These are phyloP conservation scores for Nesometra sesokonis DNA, from an alignment of 35 echinoderm and acorn worm genomes.

Conservation along the genomic window DNA sequence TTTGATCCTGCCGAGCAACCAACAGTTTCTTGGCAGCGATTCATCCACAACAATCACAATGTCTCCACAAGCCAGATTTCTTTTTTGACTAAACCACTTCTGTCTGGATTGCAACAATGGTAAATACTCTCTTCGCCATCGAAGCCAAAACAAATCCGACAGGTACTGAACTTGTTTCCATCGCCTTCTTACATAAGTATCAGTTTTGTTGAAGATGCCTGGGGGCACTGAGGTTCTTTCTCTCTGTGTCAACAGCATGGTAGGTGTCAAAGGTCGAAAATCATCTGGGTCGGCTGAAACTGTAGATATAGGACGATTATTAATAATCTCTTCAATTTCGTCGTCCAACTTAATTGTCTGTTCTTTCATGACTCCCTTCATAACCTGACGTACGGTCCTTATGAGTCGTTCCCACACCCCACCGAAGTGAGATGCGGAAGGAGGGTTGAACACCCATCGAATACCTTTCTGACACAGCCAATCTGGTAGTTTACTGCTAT, in stretches of 20 bases:
- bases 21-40: neutral
- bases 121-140: constrained; percentile 27
- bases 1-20: constrained; percentile 9
- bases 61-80: constrained; percentile 19
- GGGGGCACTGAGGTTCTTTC: constrained; percentile 16
- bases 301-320: constrained; percentile 35
- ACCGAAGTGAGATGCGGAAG: constrained; percentile 30
- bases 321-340: constrained; percentile 33
- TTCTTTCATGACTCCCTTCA: constrained; percentile 15
- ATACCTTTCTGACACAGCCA: constrained; percentile 9
- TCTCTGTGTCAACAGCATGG: constrained; percentile 40
- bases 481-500: constrained; percentile 5
- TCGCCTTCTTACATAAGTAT: constrained; percentile 11
- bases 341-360: constrained; percentile 5
- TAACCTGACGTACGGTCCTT: constrained; percentile 42
- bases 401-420: constrained; percentile 50
- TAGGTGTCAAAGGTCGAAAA: constrained; percentile 31
- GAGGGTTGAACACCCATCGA: constrained; percentile 41
- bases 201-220: constrained; percentile 24
- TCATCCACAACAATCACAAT: constrained; percentile 22
- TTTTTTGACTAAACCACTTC: constrained; percentile 3
- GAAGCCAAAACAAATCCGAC: constrained; percentile 1
- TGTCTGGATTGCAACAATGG: constrained; percentile 15
- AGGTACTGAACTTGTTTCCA: constrained; percentile 17
- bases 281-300: constrained; percentile 33